phyloP scores from a whole-genome alignment of 2,113 vertebrate genomes.

The Pteruthius melanotis region DNA sequence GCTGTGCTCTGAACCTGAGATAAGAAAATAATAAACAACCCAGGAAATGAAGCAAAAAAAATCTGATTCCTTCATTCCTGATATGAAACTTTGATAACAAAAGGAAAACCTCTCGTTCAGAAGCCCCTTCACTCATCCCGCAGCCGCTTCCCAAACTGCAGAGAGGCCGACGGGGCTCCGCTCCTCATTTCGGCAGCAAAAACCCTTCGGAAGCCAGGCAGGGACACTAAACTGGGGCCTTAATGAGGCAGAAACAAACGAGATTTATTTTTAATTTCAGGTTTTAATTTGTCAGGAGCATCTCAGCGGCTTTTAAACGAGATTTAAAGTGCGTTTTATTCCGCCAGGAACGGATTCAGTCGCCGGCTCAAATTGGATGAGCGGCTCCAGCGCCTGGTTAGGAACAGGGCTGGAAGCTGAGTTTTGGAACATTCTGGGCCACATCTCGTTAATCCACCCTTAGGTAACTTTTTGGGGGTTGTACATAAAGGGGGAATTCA shows the following conservation, averaged over 20 bases:
- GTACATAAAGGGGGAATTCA: neutral
- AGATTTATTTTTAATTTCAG: constrained; percentile 47
- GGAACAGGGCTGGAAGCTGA: neutral
- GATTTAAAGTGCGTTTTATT: neutral
- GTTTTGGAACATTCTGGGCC: neutral
- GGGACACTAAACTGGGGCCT: neutral
- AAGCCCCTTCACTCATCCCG: no score
- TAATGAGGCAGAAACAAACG: constrained; percentile 12
- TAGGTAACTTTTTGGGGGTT: neutral
- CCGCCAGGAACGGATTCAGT: neutral
- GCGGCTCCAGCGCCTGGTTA: constrained; percentile 15
- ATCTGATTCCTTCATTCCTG: no score
- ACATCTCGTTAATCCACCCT: neutral
- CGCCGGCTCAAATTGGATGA: constrained; percentile 28
- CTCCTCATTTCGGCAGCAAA: neutral
- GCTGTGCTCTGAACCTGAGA: no score
- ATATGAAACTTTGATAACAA: no score
- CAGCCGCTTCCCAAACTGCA: accelerated
- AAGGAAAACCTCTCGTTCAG: no score
- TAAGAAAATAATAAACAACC: no score
- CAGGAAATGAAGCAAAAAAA: no score
- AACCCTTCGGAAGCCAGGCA: neutral
- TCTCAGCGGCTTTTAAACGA: neutral
- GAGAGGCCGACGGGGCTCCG: neutral
- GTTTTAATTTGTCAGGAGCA: constrained; percentile 42